These are phyloP conservation scores for Pyralis farinalis DNA, from an alignment of 2,888 invertebrate genomes.

Conservation along the genomic window DNA sequence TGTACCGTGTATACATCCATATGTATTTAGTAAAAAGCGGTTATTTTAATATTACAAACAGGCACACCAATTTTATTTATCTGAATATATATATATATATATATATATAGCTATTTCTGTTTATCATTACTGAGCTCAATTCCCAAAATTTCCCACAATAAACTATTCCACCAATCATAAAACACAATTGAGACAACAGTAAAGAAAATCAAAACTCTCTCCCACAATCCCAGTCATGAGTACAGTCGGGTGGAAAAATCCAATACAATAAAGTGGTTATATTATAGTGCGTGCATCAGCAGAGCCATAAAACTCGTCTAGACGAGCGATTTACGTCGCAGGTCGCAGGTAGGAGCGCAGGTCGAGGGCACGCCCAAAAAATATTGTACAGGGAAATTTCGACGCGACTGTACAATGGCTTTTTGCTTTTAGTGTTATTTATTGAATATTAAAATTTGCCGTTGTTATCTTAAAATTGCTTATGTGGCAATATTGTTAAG, in stretches of 20 bases:
- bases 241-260: conserved; percentile 28
- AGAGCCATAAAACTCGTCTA: conserved; percentile 45
- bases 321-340: conserved; percentile 45
- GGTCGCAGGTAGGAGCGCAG: conserved; percentile 2
- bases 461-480: no score
- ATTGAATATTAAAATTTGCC: not conserved
- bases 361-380: conserved; percentile 2
- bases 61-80: no score
- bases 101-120: no score
- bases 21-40: no score
- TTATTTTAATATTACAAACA: no score
- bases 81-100: no score
- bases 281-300: conserved; percentile 40
- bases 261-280: conserved; percentile 45
- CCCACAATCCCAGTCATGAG: conserved; percentile 15
- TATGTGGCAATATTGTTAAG: no score
- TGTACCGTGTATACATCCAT: no score
- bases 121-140: no score
- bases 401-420: conserved; percentile 1
- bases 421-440: conserved; percentile 7
- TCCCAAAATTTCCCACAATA: no score
- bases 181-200: not conserved
- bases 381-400: conserved; percentile 7
- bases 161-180: not conserved
- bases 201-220: conserved; percentile 17